These are phyloP conservation scores for Prunella himalayana DNA, from an alignment of 2,113 vertebrate genomes.

Conservation along the genomic window DNA sequence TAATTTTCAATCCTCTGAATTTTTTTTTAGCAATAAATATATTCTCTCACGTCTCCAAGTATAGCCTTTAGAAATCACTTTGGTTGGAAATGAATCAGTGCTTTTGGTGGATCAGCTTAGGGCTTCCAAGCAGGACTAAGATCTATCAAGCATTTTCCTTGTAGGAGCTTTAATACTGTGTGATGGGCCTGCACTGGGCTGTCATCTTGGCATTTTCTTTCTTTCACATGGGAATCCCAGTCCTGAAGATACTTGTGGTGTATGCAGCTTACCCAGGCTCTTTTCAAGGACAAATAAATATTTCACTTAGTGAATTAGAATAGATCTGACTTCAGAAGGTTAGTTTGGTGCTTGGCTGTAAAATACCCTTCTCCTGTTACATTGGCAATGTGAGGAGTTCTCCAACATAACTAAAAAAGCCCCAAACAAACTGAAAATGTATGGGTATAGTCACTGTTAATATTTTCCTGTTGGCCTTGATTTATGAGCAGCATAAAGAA, in stretches of 20 bases:
- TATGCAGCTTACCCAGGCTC: background rate
- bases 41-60: background rate
- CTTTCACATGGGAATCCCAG: background rate
- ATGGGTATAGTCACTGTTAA: background rate
- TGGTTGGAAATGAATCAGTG: background rate
- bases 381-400: background rate
- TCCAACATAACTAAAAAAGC: background rate
- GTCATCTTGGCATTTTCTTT: background rate
- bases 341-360: background rate
- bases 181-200: fast-evolving
- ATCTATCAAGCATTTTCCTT: background rate
- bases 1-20: background rate
- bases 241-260: background rate
- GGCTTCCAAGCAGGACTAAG: background rate
- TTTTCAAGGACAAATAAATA: background rate
- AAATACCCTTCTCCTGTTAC: background rate
- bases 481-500: background rate
- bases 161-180: background rate
- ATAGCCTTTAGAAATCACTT: background rate
- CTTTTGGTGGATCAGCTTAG: background rate
- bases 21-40: background rate
- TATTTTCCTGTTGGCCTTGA: background rate
- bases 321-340: background rate
- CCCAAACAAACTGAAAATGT: background rate
- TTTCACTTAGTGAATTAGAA: background rate